Conservation (phyloP, 2,797 vertebrate species). For the Danio aesculapii region DNA sequence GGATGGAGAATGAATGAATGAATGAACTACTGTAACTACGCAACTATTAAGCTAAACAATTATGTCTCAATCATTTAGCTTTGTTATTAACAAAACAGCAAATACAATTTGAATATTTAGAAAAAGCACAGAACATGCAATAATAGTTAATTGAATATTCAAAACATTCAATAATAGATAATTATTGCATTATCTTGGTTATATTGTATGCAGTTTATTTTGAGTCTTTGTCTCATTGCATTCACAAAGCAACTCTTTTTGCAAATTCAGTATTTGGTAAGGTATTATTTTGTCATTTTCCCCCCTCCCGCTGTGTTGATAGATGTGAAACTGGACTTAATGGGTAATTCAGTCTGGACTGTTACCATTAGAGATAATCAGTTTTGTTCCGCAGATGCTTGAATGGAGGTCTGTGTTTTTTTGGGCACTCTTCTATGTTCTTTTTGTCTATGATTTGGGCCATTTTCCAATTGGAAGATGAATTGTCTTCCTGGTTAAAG, state of each 20-base stretch:
- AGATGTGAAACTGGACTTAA: not conserved
- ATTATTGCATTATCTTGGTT: too few relatives aligned
- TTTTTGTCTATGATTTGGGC: not conserved
- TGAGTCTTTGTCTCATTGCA: not conserved
- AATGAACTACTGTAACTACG: too few relatives aligned
- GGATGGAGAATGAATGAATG: too few relatives aligned
- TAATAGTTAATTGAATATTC: too few relatives aligned
- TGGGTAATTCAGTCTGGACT: not conserved
- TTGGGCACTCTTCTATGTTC: too few relatives aligned
- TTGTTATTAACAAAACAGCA: too few relatives aligned
- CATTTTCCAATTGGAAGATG: conserved; percentile 1
- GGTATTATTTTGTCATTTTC: not conserved
- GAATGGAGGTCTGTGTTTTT: not conserved
- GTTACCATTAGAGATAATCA: not conserved
- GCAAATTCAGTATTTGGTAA: not conserved
- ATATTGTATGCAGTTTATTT: not conserved
- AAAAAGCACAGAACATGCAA: too few relatives aligned
- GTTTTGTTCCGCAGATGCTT: not conserved
- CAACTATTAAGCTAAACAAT: too few relatives aligned
- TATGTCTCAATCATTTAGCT: too few relatives aligned
- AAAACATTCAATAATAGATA: too few relatives aligned
- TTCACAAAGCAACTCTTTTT: not conserved
- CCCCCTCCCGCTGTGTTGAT: not conserved
- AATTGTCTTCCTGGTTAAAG: not conserved
- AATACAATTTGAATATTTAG: too few relatives aligned